Conservation (phyloP, 2,113 vertebrate genomes). For the Clarias macrocephalus region DNA sequence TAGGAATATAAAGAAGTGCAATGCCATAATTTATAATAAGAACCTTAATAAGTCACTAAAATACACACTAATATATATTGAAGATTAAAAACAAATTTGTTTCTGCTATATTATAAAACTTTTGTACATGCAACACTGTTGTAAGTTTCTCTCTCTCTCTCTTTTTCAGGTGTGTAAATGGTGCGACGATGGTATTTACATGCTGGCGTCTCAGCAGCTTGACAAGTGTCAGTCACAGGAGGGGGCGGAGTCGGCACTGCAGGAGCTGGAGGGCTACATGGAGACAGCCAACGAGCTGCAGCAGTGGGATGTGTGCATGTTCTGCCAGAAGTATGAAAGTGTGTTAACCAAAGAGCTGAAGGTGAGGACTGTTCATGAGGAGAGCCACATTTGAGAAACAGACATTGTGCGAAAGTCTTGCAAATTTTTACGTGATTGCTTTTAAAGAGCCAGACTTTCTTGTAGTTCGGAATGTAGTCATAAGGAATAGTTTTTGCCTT, state of each 20-base stretch:
- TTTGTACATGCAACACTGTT: neutral
- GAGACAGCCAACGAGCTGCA: slow-evolving; percentile 78
- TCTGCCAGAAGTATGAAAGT: slow-evolving; percentile 80
- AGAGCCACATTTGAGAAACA: neutral
- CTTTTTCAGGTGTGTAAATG: slow-evolving; percentile 81
- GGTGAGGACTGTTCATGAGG: slow-evolving; percentile 66
- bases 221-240: slow-evolving; percentile 98
- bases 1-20: neutral
- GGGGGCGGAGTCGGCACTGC: slow-evolving; percentile 90
- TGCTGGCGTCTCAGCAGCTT: slow-evolving; percentile 91
- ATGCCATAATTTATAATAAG: neutral
- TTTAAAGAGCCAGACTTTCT: too few relatives aligned
- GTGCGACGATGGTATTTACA: slow-evolving; percentile 93
- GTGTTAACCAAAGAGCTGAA: slow-evolving; percentile 84
- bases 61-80: neutral
- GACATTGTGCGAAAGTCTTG: neutral
- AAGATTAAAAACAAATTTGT: neutral
- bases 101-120: neutral
- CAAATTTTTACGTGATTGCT: too few relatives aligned
- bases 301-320: slow-evolving; percentile 75
- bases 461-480: too few relatives aligned
- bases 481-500: too few relatives aligned
- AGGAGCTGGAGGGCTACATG: slow-evolving; percentile 90
- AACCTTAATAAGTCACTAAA: too few relatives aligned
- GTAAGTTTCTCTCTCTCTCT: neutral